Evolutionary conservation across 2,888 invertebrate genomes (phyloP).

Genomic region (Mesorhabditis belari): DNA sequence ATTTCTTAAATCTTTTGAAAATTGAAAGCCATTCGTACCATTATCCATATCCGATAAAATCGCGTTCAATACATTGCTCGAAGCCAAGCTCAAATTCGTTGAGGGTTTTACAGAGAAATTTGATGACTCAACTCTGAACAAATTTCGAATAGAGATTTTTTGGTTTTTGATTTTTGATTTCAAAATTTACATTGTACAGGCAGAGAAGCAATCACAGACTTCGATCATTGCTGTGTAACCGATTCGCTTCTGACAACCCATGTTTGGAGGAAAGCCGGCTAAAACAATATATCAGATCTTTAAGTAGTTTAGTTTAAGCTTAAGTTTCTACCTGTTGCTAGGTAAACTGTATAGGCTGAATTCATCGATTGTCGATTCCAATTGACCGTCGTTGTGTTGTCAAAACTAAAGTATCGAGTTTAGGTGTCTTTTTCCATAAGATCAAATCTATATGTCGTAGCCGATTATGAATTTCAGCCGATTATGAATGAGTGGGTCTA

Average conservation of each 20-base stretch:
- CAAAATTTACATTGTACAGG: constrained; percentile 15
- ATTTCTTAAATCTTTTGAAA: not conserved
- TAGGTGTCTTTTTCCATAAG: too few relatives aligned
- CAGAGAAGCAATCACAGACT: constrained; percentile 23
- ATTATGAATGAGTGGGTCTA: too few relatives aligned
- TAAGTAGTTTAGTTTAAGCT: not conserved
- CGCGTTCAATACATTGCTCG: not conserved
- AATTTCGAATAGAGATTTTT: too few relatives aligned
- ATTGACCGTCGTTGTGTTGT: not conserved
- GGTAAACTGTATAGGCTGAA: not conserved
- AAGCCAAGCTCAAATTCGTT: not conserved
- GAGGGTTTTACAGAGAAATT: not conserved
- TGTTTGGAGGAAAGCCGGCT: not conserved
- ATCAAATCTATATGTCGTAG: too few relatives aligned
- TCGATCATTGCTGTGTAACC: constrained; percentile 23
- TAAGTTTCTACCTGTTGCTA: not conserved
- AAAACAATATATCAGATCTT: not conserved
- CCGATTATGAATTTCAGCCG: too few relatives aligned
- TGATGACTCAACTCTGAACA: not conserved
- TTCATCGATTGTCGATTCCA: not conserved
- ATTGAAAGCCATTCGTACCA: not conserved
- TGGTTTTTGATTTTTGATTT: not conserved
- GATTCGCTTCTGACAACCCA: constrained; percentile 21
- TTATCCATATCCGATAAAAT: not conserved
- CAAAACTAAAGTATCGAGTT: not conserved